Evolutionary conservation across 1,140 invertebrate species (phyloP), one percentile per base, ranked within the genome.

Genomic region (Rhizoglyphus robini): DNA sequence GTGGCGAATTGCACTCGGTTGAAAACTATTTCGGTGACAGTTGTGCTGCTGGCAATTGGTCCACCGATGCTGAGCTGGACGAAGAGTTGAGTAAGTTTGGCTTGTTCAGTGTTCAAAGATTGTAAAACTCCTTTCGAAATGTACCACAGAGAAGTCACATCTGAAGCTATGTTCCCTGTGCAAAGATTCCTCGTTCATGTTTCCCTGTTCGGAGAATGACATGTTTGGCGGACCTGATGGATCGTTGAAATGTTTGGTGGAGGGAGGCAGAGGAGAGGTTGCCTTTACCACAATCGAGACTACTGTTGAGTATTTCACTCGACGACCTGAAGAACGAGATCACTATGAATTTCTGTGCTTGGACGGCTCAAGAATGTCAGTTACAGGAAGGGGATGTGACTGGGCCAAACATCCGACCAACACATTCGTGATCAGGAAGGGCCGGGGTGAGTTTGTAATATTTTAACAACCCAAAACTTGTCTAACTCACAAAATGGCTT

Each of bases 251-350:
- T 94, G 90, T 75, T 72, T 94, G 46, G 82, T 84, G 8, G 82
- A 86, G 65, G 84, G 86, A 46, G 84, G 86, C 41, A 81, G 81
- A 1, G 89, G 88, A 1, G 81, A 92, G 65, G 81, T 92, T 0
- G 88, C 88, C 2, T 92, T 88, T 76, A 85, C 88, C 1, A 88
- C 88, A 74, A 83, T 89, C 64, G 84, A 86, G 66, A 88, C 80
- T 63, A 84, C 90, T 1, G 80, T 82, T 66, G 82, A 84, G 71
- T 74, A 72, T 59, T 87, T 87, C 76, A 82, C 63, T 8, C 27
- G 47, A 13, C 49, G 69, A 57, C 58, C 68, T 78, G 13, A 20
- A 3, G 77, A 78, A 81, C 36, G 31, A 4, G 62, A 67, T 1
- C 63, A 85, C 77, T 73, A 82, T 71, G 78, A 82, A 67, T 65